Percentiles rank a stretch among this genome's conserved stretches.
phyloP scores from a whole-genome alignment of 1,140 invertebrate genomes.

The Zophobas morio region DNA sequence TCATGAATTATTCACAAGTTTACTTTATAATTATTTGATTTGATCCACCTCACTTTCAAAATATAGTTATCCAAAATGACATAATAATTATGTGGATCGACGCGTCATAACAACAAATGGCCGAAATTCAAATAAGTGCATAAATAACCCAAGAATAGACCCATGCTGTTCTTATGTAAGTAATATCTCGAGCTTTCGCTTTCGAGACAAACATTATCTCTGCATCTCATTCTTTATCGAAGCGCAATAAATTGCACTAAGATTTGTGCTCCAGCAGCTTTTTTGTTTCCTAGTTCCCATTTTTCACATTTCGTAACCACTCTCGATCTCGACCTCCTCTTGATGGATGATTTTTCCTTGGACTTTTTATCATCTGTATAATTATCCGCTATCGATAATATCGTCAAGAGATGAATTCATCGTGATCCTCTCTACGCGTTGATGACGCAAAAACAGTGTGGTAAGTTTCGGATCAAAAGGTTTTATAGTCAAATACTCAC shows the following conservation, averaged over 20 bases:
- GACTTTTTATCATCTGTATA: conserved; percentile 25
- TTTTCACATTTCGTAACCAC: conserved; percentile 31
- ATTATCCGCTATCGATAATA: neutral
- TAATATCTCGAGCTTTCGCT: neutral
- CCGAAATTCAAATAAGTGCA: neutral
- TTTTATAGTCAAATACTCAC: neutral
- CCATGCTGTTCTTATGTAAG: neutral
- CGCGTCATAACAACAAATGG: neutral
- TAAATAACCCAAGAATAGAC: neutral
- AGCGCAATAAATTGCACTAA: neutral
- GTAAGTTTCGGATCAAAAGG: neutral
- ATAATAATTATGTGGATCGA: no score
- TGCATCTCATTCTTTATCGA: neutral
- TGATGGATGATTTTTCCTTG: conserved; percentile 27
- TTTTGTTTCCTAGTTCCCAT: conserved; percentile 9
- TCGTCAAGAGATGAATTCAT: neutral
- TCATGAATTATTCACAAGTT: conserved; percentile 26
- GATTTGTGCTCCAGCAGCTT: neutral
- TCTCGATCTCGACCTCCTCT: neutral
- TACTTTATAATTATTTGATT: conserved; percentile 12
- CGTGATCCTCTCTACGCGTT: neutral
- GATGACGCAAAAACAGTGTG: conserved; percentile 4
- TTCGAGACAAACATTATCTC: neutral
- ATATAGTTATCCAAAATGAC: no score
- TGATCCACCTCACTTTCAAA: neutral